phyloP scores from a whole-genome alignment of 2,888 invertebrate genomes.

The Ectemnius cavifrons region DNA sequence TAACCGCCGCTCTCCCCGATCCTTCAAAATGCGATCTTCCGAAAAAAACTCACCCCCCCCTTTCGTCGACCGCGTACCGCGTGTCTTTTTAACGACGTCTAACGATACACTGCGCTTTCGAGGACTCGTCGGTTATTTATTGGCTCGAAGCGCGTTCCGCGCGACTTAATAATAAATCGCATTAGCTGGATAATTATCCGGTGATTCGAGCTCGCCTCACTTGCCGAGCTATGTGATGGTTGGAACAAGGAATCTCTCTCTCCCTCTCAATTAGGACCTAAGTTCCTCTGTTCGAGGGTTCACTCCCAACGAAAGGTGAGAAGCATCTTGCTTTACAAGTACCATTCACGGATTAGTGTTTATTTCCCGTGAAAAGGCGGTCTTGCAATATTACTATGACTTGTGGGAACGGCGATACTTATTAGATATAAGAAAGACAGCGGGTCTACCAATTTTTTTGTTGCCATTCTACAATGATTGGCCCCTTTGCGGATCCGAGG shows the following conservation, averaged over 20 bases:
- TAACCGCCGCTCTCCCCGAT: constrained; percentile 43
- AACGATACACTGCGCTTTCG: not conserved
- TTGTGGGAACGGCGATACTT: too few relatives aligned
- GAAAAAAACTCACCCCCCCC: not conserved
- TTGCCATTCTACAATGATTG: constrained; percentile 39
- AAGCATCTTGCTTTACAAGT: too few relatives aligned
- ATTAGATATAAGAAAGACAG: too few relatives aligned
- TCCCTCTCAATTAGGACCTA: too few relatives aligned
- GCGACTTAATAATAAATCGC: constrained; percentile 2
- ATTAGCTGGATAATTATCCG: constrained; percentile 3
- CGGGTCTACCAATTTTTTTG: constrained; percentile 45
- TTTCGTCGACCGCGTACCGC: too few relatives aligned
- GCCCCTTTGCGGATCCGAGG: constrained; percentile 6
- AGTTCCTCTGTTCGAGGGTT: too few relatives aligned
- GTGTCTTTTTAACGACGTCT: not conserved
- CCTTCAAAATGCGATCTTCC: constrained; percentile 27
- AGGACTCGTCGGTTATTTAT: not conserved
- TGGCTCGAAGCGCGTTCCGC: not conserved
- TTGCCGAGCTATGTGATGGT: too few relatives aligned
- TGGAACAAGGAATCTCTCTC: too few relatives aligned
- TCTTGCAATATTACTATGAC: too few relatives aligned
- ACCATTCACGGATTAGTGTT: too few relatives aligned
- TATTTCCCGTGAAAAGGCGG: too few relatives aligned
- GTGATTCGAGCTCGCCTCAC: not conserved
- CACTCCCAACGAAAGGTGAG: too few relatives aligned